Percentiles rank a stretch among this genome's conserved stretches.
phyloP scores from a whole-genome alignment of 2,797 vertebrate genomes.

The Momotus momota region DNA sequence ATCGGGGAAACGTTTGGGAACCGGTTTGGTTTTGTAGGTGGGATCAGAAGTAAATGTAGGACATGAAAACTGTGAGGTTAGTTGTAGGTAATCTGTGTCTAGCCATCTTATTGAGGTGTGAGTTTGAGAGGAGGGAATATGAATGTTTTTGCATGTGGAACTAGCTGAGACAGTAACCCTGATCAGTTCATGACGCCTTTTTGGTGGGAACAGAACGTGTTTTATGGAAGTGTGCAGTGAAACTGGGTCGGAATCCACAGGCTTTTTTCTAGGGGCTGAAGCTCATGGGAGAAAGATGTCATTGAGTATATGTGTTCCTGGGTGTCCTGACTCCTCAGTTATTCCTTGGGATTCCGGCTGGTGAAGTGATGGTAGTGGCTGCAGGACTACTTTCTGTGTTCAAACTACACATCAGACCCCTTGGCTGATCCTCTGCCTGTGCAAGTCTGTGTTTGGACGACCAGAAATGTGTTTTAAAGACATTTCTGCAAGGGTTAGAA shows the following conservation, averaged over 20 bases:
- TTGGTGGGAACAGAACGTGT: neutral
- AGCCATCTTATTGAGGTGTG: constrained; percentile 43
- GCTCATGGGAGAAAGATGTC: neutral
- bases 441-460: neutral
- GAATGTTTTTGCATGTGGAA: constrained; percentile 43
- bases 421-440: neutral
- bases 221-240: neutral
- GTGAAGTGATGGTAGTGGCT: neutral
- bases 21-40: constrained; percentile 79
- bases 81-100: constrained; percentile 37
- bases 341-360: neutral
- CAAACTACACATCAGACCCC: neutral
- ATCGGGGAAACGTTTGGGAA: constrained; percentile 65
- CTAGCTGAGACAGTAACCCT: neutral
- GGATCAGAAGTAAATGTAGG: constrained; percentile 71
- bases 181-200: constrained; percentile 15
- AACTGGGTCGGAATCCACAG: neutral
- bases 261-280: neutral
- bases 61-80: constrained; percentile 45
- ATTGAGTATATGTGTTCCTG: neutral
- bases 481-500: neutral
- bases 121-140: neutral
- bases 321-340: neutral
- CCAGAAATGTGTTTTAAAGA: neutral
- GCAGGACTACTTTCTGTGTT: neutral